Evolutionary conservation across 2,888 invertebrate species (phyloP), one percentile per base, ranked within the genome.

Genomic region (Dryadula phaetusa): DNA sequence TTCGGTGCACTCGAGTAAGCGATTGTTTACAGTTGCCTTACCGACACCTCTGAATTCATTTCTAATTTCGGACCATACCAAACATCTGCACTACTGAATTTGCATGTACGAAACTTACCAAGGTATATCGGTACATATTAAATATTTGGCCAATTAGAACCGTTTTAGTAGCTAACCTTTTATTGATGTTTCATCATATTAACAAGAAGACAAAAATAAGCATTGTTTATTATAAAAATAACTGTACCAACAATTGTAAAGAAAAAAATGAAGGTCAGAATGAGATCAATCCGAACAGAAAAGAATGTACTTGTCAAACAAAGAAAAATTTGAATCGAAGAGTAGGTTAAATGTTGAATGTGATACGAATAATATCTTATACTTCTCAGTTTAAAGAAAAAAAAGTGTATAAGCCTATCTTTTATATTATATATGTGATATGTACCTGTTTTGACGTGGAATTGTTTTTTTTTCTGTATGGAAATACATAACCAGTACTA

Each of bases 21-120:
- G 62, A 61, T 65, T 42, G 64, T 64, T 58, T 66, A 68, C 70
- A 49, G 66, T 62, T 64, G 62, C 67, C 64, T 68, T 71, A 66
- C 56, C 63, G 64, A 69, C 66, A 66, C 56, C 67, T 70, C 70
- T 70, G 71, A 70, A 70, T 72, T 68, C 71, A 68, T 67, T 66
- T 70, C 72, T 75, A 75, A 74, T 72, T 75, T 74, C 53, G 74
- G 68, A 70, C 65, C 65, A 62, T 54, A 68, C 69, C 71, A 66
- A 40, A 70, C 69, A 56, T 70, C 64, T 63, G 61, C 47, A 63
- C 25, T 42, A 49, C 44, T 25, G 40, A 63, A 64, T 54, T 61
- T 62, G 46, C 56, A 49, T 69, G 0, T 28, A 52, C 0, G 3
- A 52, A 3, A 28, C 28, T 49, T 49, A 28, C 2, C 12, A 32